Evolutionary conservation across 2,797 vertebrate species (phyloP).

Genomic region (Enteromius treurensis): DNA sequence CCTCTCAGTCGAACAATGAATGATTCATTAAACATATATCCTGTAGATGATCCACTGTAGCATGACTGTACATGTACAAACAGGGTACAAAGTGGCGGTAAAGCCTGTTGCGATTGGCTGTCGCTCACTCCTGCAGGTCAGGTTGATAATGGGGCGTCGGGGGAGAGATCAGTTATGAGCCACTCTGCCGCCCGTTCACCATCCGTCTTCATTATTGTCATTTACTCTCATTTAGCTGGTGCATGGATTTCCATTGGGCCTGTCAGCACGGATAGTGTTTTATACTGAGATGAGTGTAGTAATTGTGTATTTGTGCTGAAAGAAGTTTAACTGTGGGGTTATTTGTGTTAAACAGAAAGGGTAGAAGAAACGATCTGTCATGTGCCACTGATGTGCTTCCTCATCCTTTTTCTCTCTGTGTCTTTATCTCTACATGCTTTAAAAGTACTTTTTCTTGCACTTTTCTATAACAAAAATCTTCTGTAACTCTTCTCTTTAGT

Average conservation of each 20-base stretch:
- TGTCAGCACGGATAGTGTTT: slow-evolving; percentile 57
- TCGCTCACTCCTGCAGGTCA: slow-evolving; percentile 27
- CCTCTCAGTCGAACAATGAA: slow-evolving; percentile 39
- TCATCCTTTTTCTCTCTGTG: background rate
- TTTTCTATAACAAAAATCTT: background rate
- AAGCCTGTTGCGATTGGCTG: slow-evolving; percentile 29
- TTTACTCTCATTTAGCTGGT: slow-evolving; percentile 60
- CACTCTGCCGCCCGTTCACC: slow-evolving; percentile 51
- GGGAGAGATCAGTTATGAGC: slow-evolving; percentile 57
- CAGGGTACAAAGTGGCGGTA: slow-evolving; percentile 5
- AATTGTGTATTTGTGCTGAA: slow-evolving; percentile 40
- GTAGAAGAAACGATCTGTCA: background rate
- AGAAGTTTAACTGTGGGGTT: slow-evolving; percentile 11
- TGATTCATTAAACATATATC: slow-evolving; percentile 46
- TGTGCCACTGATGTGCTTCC: background rate
- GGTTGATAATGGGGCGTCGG: slow-evolving; percentile 47
- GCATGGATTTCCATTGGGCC: slow-evolving; percentile 62
- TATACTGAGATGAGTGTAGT: slow-evolving; percentile 45
- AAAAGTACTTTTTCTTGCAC: background rate
- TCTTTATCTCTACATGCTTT: background rate
- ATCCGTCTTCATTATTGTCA: slow-evolving; percentile 69
- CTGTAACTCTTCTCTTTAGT: background rate
- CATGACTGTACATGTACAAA: slow-evolving; percentile 16
- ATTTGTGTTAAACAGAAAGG: background rate
- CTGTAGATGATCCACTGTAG: background rate